A percentile compares a stretch with the other conserved stretches of the same genome.
Conservation (phyloP, 2,113 vertebrate species). For the Haliaeetus leucogaster region DNA sequence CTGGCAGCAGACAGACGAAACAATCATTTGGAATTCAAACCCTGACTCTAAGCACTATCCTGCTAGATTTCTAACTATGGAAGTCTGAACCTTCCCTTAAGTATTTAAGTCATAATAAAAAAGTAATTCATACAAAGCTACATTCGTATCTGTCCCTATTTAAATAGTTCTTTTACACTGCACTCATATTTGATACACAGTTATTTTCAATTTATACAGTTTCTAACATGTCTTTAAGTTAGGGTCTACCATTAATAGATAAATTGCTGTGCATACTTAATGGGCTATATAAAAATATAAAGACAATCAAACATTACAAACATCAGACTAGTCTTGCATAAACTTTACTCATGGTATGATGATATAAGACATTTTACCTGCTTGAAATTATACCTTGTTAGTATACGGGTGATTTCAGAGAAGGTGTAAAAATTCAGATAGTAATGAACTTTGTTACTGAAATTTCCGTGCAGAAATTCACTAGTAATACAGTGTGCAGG, state of each 20-base stretch:
- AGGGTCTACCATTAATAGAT: not conserved
- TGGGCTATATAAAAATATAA: not conserved
- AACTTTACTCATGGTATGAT: not conserved
- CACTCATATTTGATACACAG: not conserved
- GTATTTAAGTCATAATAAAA: not conserved
- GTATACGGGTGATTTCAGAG: not conserved
- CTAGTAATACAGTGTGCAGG: not conserved
- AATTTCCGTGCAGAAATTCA: not conserved
- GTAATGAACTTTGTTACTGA: not conserved
- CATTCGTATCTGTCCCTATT: not conserved
- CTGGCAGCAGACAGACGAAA: constrained; percentile 35
- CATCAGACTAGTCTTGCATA: not conserved
- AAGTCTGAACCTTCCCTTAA: not conserved
- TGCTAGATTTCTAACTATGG: not conserved
- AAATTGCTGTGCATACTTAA: not conserved
- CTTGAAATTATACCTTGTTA: not conserved
- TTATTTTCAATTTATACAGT: not conserved
- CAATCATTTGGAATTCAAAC: constrained; percentile 20
- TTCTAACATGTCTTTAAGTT: not conserved
- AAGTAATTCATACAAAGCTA: not conserved
- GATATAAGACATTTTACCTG: not conserved
- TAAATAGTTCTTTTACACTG: not conserved
- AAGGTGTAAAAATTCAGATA: not conserved
- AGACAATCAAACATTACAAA: not conserved
- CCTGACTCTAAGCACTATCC: not conserved